Evolutionary conservation across 1,140 invertebrate species (phyloP), one percentile per base, ranked within the genome.

Genomic region (Rhagoletis pomonella): DNA sequence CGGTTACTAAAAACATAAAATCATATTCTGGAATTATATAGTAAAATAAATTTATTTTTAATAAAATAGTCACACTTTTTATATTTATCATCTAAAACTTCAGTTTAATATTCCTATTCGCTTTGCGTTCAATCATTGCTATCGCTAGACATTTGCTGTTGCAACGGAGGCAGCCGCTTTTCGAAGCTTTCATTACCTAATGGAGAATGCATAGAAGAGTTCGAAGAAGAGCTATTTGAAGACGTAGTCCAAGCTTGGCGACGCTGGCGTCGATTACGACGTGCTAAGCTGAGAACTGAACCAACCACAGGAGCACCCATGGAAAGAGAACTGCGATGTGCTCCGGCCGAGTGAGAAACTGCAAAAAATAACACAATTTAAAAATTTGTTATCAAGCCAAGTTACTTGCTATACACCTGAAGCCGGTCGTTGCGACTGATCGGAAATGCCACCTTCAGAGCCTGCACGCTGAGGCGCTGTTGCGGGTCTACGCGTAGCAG

Each of bases 201-300:
- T 5, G 55, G n/a, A 3, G 85, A 85, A 6, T 69, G 85, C 2
- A 65, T 29, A 6, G 87, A 86, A 12, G 14, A 67, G 39, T 39
- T 84, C 19, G 67, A 65, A 4, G 91, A 91, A 14, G 91, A 91
- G 1, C 91, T 91, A 4, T 90, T 89, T 7, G 90, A 91, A 4
- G 90, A 90, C 2, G 90, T 90, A 1, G 90, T 89, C 91, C 91
- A 92, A 44, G 91, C 91, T 39, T 90, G 90, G 10, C 90, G 90
- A 86, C 89, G 90, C 42, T 90, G 89, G 0, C 91, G 88, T 0
- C 90, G 87, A 3, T 89, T 89, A 12, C 90, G 91, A 7, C 91
- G 90, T 7, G 91, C 91, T 29, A 92, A 69, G 3, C 90, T 90
- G 67, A 92, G 29, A 4, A 92, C 90, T 1, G 90, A 91, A 58